A percentile compares a stretch with the other conserved stretches of the same genome.
Conservation (phyloP, 2,113 vertebrate genomes). For the Smithornis capensis region DNA sequence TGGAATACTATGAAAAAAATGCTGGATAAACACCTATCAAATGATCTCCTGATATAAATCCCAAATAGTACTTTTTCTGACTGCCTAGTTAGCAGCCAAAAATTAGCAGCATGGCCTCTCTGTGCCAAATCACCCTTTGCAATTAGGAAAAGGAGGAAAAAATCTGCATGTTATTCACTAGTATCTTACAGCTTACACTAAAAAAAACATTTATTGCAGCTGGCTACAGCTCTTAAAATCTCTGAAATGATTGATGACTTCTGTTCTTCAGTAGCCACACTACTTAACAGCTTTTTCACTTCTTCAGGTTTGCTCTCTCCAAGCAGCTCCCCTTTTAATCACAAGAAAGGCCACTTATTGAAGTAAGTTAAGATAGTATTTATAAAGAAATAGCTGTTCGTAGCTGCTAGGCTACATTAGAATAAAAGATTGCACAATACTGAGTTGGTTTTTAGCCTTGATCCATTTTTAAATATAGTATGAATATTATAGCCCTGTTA, state of each 20-base stretch:
- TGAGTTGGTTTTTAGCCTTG: slow-evolving; percentile 33
- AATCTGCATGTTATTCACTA: neutral
- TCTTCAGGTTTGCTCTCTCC: neutral
- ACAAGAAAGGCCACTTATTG: neutral
- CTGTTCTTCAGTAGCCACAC: neutral
- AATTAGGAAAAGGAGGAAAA: neutral
- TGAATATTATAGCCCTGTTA: slow-evolving; percentile 28
- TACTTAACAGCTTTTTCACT: neutral
- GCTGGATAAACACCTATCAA: neutral
- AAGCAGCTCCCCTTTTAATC: neutral
- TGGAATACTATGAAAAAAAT: neutral
- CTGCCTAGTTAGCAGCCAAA: neutral
- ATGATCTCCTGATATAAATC: neutral
- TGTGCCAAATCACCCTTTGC: neutral
- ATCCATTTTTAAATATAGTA: slow-evolving; percentile 48
- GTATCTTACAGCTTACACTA: neutral
- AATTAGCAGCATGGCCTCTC: neutral
- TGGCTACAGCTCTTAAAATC: neutral
- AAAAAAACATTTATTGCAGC: neutral
- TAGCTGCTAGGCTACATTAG: neutral
- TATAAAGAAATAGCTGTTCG: neutral
- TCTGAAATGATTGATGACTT: neutral
- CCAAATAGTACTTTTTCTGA: neutral
- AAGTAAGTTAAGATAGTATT: neutral
- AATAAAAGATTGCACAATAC: slow-evolving; percentile 4